Evolutionary conservation across 2,797 vertebrate species (phyloP).

Genomic region (Parauchenoglanis punctatus): DNA sequence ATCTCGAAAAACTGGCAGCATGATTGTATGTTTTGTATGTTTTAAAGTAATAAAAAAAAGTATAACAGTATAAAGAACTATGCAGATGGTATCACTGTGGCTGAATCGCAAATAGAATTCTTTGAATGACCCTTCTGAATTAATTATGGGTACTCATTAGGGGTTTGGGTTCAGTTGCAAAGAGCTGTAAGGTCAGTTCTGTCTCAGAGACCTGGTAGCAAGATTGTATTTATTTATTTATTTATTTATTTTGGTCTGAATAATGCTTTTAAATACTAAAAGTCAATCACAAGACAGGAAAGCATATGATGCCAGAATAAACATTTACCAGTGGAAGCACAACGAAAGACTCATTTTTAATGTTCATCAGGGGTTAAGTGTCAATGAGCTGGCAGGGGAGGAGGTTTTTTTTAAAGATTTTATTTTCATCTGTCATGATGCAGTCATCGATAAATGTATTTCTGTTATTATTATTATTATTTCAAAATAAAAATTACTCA

Average conservation of each 20-base stretch:
- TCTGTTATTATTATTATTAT: background rate
- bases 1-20: background rate
- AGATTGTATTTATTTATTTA: background rate
- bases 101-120: background rate
- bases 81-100: constrained; percentile 1
- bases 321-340: constrained; percentile 15
- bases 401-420: constrained; percentile 28
- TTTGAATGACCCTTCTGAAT: background rate
- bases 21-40: background rate
- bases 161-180: background rate
- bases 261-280: constrained; percentile 3
- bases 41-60: background rate
- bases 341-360: constrained; percentile 68
- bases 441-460: constrained; percentile 19
- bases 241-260: background rate
- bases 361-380: constrained; percentile 59
- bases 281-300: background rate
- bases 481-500: background rate
- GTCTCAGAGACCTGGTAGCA: background rate
- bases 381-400: background rate
- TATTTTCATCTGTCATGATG: constrained; percentile 22
- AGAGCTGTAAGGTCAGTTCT: background rate
- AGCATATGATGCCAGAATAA: background rate
- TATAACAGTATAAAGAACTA: background rate
- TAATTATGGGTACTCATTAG: constrained; percentile 15